These are phyloP conservation scores for Botrylloides violaceus DNA, from an alignment of 23 tunicate genomes.

Conservation along the genomic window DNA sequence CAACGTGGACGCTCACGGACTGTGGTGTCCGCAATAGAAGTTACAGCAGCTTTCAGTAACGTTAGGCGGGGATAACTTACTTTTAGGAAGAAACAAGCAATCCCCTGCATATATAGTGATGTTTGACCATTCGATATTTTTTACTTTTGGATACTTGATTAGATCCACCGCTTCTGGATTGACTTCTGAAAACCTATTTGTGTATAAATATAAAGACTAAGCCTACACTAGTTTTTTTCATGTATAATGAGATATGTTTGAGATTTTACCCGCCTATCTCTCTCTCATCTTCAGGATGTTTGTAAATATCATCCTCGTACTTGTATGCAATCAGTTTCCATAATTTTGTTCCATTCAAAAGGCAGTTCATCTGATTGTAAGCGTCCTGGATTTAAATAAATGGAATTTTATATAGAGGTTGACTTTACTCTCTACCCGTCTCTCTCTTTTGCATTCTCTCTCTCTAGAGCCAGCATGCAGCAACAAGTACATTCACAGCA, in stretches of 20 bases:
- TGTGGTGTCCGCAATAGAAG: too few species aligned
- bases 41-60: too few species aligned
- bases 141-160: slow-evolving; percentile 44
- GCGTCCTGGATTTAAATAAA: slow-evolving; percentile 56
- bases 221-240: neutral
- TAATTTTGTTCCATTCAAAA: slow-evolving; percentile 48
- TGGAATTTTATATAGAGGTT: neutral
- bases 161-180: slow-evolving; percentile 66
- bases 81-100: slow-evolving; percentile 78
- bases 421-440: neutral
- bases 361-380: slow-evolving; percentile 71
- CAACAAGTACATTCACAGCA: too few species aligned
- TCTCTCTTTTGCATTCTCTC: neutral
- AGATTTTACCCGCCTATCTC: slow-evolving; percentile 90
- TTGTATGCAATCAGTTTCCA: slow-evolving; percentile 84
- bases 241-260: neutral
- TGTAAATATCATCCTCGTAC: slow-evolving; percentile 70
- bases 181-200: slow-evolving; percentile 55
- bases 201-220: neutral
- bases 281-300: slow-evolving; percentile 54
- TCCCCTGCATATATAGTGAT: slow-evolving; percentile 77
- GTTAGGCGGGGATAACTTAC: too few species aligned
- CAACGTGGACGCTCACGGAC: too few species aligned
- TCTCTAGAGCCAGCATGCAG: too few species aligned
- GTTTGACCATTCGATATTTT: slow-evolving; percentile 72